phyloP scores from a whole-genome alignment of 1,140 invertebrate genomes.

The Mactra quadrangularis region DNA sequence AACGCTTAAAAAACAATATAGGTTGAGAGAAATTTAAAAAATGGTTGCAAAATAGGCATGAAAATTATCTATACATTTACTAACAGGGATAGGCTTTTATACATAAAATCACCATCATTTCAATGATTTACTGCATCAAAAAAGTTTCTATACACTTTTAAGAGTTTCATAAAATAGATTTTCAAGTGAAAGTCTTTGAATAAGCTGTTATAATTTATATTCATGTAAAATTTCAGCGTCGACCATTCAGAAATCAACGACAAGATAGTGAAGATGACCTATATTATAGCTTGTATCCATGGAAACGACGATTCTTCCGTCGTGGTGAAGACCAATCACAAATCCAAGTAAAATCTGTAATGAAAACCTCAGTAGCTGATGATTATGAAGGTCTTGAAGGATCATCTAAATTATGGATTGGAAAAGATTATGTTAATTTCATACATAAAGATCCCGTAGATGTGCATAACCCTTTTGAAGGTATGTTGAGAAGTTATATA shows the following conservation, averaged over 20 bases:
- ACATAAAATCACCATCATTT: too few species aligned
- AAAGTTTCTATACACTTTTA: too few species aligned
- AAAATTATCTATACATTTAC: too few species aligned
- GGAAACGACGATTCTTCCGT: constrained; percentile 39
- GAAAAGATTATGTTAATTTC: constrained; percentile 99
- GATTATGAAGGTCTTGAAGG: constrained; percentile 69
- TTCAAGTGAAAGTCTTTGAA: too few species aligned
- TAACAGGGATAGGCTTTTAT: too few species aligned
- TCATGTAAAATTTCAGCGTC: neutral
- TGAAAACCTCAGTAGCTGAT: constrained; percentile 51
- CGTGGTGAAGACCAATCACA: constrained; percentile 26
- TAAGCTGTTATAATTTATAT: too few species aligned
- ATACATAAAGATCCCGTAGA: constrained; percentile 98
- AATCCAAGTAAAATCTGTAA: constrained; percentile 45
- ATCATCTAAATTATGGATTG: constrained; percentile 94
- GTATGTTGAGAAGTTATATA: constrained; percentile 84
- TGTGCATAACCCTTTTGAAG: constrained; percentile 91
- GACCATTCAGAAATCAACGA: neutral
- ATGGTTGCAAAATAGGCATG: too few species aligned
- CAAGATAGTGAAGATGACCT: constrained; percentile 44
- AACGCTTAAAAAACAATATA: too few species aligned
- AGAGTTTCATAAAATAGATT: too few species aligned
- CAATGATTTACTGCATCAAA: too few species aligned
- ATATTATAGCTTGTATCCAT: constrained; percentile 39
- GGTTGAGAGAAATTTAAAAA: too few species aligned